phyloP scores from a whole-genome alignment of 2,797 vertebrate species.

The Threskiornis aethiopicus region DNA sequence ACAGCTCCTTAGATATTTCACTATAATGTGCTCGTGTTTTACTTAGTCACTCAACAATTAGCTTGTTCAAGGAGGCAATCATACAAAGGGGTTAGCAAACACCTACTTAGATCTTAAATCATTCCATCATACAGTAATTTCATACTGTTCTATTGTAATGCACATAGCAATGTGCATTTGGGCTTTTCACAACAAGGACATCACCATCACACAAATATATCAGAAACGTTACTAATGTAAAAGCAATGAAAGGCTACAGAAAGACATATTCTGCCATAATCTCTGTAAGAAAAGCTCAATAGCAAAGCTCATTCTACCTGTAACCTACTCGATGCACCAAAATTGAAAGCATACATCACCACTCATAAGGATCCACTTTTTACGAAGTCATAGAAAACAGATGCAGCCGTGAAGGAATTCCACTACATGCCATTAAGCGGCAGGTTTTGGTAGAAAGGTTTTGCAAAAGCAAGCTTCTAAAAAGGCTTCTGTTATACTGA shows the following conservation, averaged over 20 bases:
- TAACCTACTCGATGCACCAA: neutral
- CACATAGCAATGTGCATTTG: neutral
- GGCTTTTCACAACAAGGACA: neutral
- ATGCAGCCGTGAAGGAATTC: neutral
- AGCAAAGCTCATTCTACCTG: neutral
- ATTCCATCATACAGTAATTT: neutral
- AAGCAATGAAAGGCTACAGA: neutral
- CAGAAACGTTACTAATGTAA: neutral
- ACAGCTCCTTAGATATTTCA: neutral
- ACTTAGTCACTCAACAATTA: neutral
- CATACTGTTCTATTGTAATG: neutral
- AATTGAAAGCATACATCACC: neutral
- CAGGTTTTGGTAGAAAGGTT: neutral
- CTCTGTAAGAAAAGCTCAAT: neutral
- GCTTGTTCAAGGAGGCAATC: neutral
- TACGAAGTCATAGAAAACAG: accelerated
- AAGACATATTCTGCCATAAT: neutral
- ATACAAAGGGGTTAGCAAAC: neutral
- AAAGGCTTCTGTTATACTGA: neutral
- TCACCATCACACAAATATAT: neutral
- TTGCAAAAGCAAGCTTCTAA: neutral
- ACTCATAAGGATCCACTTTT: neutral
- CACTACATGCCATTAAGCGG: neutral
- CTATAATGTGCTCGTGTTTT: neutral
- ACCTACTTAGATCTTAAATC: neutral